Base-by-base conservation (phyloP, 2,888 invertebrate species). In the Tineola bisselliella region DNA sequence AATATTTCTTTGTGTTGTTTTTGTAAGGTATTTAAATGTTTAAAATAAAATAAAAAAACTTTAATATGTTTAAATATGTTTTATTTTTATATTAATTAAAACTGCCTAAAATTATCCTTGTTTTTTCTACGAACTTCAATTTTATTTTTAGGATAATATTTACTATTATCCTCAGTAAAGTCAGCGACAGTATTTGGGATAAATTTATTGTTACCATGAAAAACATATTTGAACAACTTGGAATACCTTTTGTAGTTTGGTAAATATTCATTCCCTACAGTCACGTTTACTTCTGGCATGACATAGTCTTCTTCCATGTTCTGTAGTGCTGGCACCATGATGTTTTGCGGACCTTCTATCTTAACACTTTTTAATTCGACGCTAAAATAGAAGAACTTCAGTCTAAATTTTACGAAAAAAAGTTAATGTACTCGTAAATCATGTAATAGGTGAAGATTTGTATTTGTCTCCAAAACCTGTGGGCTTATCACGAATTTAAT, bases 361-460 rank as follows among this genome's bases (percentile, higher is more conserved):
- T 79, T 84, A 5, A 79, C 54, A 60, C 81, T 81, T 64, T 82
- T 80, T 5, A 84, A 65, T 68, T 84, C 84, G 30, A 84, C 80
- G 0, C 84, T 84, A 60, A 60, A 64, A 59, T 25, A 44, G 59
- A 19, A 62, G 3, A 38, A 4, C 6, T 25, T 25, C 6, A 25
- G 25, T 25, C 2, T 25, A n/a, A n/a, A n/a, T n/a, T n/a, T n/a
- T n/a, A n/a, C n/a, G n/a, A n/a, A n/a, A n/a, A n/a, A n/a, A n/a
- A n/a, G n/a, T n/a, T n/a, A n/a, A n/a, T n/a, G n/a, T n/a, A n/a
- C n/a, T n/a, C n/a, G n/a, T n/a, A n/a, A n/a, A n/a, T n/a, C n/a
- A n/a, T n/a, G n/a, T n/a, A n/a, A n/a, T n/a, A n/a, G n/a, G n/a
- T n/a, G n/a, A n/a, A n/a, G n/a, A n/a, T n/a, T n/a, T n/a, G n/a